Conservation (phyloP, 2,113 vertebrate species). For the Lynx canadensis region DNA sequence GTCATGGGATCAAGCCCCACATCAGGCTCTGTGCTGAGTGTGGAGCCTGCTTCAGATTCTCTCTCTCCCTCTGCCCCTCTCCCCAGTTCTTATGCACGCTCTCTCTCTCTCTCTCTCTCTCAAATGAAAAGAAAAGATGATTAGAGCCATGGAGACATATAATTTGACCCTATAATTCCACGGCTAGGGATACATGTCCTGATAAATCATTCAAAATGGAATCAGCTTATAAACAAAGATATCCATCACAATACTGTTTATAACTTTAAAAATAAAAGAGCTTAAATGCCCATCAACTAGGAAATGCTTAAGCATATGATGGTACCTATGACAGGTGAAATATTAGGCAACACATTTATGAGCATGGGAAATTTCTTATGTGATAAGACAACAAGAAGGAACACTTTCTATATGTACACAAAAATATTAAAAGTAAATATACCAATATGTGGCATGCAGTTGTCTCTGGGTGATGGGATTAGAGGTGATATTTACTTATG, state of each 20-base stretch:
- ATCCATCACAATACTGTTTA: background rate
- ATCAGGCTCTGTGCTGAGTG: too few relatives aligned
- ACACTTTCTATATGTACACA: background rate
- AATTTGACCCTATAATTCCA: background rate
- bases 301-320: background rate
- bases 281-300: background rate
- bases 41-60: too few relatives aligned
- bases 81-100: too few relatives aligned
- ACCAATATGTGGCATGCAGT: background rate
- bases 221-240: background rate
- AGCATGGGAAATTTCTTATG: background rate
- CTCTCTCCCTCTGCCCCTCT: too few relatives aligned
- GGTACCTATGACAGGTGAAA: background rate
- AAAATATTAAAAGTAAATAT: background rate
- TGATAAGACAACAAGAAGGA: background rate
- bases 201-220: background rate
- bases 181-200: background rate
- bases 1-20: too few relatives aligned
- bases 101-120: too few relatives aligned
- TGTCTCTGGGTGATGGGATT: background rate
- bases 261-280: background rate
- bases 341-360: background rate
- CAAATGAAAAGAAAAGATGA: too few relatives aligned
- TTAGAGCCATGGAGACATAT: background rate
- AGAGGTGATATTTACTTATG: background rate